phyloP scores from a whole-genome alignment of 1,140 invertebrate species.

The Delia radicum region DNA sequence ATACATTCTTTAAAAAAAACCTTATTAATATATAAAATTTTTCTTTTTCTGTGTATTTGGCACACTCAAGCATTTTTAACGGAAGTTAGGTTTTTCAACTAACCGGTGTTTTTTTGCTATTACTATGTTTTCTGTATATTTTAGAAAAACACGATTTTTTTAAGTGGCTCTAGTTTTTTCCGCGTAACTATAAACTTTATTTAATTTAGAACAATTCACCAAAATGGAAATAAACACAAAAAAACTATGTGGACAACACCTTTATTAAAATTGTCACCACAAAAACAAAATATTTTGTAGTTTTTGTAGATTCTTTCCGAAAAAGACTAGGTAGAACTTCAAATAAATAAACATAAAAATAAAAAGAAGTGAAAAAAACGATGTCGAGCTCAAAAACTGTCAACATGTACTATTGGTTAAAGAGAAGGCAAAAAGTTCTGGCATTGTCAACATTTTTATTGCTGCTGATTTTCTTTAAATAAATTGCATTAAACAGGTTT shows the following conservation, averaged over 20 bases:
- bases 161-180: neutral
- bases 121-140: neutral
- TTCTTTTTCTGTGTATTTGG: neutral
- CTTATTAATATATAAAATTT: neutral
- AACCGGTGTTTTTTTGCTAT: neutral
- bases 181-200: slow-evolving; percentile 1
- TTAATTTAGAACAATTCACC: neutral
- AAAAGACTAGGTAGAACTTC: neutral
- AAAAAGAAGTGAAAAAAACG: neutral
- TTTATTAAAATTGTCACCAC: neutral
- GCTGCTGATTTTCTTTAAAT: neutral
- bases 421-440: neutral
- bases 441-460: neutral
- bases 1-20: neutral
- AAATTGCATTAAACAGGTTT: neutral
- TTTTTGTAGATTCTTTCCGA: neutral
- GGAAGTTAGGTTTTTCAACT: neutral
- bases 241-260: neutral
- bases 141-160: neutral
- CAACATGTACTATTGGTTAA: neutral
- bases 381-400: neutral
- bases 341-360: neutral
- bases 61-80: neutral
- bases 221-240: neutral
- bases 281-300: neutral